Percentiles rank a stretch among this genome's conserved stretches.
phyloP scores from a whole-genome alignment of 2,888 invertebrate genomes.

The Heliconius erato region DNA sequence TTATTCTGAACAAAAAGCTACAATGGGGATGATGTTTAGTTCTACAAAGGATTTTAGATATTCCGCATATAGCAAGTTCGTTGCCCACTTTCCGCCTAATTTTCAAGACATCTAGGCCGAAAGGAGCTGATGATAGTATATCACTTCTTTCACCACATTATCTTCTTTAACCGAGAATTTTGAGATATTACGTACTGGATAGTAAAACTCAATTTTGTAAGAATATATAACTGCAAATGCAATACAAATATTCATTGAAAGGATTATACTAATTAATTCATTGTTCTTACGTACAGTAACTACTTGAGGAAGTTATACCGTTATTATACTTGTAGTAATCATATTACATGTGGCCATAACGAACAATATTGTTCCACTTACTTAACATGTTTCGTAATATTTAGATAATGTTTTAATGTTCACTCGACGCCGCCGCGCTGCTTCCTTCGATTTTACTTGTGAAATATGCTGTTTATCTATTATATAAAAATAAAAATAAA shows the following conservation, averaged over 20 bases:
- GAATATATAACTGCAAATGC: too few relatives aligned
- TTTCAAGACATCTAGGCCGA: too few relatives aligned
- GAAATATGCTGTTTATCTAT: not conserved
- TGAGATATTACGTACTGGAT: too few relatives aligned
- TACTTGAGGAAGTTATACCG: conserved; percentile 21
- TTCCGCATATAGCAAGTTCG: not conserved
- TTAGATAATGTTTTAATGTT: conserved; percentile 27
- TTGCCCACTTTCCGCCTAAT: not conserved
- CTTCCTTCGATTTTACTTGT: conserved; percentile 9
- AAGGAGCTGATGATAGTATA: too few relatives aligned
- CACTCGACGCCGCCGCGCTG: not conserved
- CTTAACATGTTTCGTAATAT: conserved; percentile 33
- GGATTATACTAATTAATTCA: not conserved
- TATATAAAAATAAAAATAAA: too few relatives aligned
- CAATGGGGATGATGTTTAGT: too few relatives aligned
- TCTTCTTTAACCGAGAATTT: too few relatives aligned
- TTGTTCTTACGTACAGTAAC: not conserved
- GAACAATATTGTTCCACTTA: conserved; percentile 30
- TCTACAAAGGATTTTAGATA: not conserved
- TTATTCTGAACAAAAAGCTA: too few relatives aligned
- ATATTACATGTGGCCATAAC: conserved; percentile 22
- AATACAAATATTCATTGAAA: not conserved
- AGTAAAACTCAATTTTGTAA: too few relatives aligned
- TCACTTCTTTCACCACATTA: too few relatives aligned
- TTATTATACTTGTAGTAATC: conserved; percentile 18